Evolutionary conservation across 2,113 vertebrate species (phyloP).

Genomic region (Galbula dea): DNA sequence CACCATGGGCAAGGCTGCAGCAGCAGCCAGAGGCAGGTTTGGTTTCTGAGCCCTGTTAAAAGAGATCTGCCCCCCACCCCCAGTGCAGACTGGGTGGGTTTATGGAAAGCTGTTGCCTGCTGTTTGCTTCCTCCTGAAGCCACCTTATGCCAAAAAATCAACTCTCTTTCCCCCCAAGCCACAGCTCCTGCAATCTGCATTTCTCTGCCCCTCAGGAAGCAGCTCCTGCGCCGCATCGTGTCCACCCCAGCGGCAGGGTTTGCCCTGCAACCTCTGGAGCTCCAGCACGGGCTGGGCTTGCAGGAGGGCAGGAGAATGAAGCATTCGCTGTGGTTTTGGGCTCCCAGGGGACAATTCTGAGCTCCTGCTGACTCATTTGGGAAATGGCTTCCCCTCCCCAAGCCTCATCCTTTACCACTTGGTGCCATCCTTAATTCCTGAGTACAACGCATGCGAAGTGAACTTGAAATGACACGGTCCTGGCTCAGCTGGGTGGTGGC

Average conservation of each 20-base stretch:
- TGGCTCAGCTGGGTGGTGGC: not conserved
- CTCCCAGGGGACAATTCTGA: not conserved
- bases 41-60: not conserved
- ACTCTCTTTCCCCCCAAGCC: not conserved
- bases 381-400: not conserved
- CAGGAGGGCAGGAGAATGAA: not conserved
- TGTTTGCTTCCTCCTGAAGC: rapidly evolving
- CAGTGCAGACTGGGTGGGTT: rapidly evolving
- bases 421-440: not conserved
- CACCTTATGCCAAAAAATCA: not conserved
- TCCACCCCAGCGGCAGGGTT: not conserved
- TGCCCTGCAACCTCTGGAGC: not conserved
- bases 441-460: rapidly evolving
- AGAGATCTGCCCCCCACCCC: not conserved
- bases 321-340: not conserved
- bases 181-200: not conserved
- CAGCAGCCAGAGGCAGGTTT: rapidly evolving
- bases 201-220: rapidly evolving
- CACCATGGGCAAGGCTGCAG: not conserved
- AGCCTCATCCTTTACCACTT: not conserved
- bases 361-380: slow-evolving; percentile 28
- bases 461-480: not conserved
- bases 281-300: rapidly evolving
- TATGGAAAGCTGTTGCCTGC: not conserved
- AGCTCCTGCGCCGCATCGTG: not conserved